Conservation (phyloP, 2,888 invertebrate species). For the Conomelus anceps region DNA sequence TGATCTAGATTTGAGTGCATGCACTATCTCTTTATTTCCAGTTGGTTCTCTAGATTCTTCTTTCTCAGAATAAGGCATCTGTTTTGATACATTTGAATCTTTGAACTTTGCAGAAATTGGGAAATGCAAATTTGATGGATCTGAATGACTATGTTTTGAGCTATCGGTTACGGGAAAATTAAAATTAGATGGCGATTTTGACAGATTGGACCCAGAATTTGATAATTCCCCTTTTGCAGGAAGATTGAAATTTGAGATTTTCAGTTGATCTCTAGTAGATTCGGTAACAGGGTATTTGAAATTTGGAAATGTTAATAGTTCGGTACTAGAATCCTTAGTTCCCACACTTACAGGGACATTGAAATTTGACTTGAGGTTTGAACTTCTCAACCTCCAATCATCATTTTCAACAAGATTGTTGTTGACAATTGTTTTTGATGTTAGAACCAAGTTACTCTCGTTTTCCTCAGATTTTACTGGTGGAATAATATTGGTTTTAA, state of each 20-base stretch:
- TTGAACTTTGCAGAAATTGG: no score
- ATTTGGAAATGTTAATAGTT: neutral
- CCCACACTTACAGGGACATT: no score
- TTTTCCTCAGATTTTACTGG: neutral
- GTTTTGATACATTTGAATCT: neutral
- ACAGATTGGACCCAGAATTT: neutral
- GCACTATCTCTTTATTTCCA: no score
- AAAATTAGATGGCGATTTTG: neutral
- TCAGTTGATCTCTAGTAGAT: neutral
- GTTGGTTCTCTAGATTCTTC: neutral
- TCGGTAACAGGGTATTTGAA: neutral
- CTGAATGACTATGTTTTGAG: neutral
- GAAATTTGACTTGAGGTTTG: neutral
- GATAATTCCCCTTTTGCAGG: neutral
- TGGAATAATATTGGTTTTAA: neutral
- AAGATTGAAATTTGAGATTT: neutral
- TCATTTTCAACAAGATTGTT: neutral
- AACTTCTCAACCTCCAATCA: neutral
- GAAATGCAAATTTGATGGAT: neutral
- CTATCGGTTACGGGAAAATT: neutral
- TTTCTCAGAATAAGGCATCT: neutral
- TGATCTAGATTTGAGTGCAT: no score
- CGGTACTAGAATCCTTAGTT: no score
- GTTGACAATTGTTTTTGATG: no score
- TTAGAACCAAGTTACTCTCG: no score